Percentiles rank a stretch among this genome's conserved stretches.
These are phyloP conservation scores for Agrochola circellaris DNA, from an alignment of 2,888 invertebrate genomes.

Conservation along the genomic window DNA sequence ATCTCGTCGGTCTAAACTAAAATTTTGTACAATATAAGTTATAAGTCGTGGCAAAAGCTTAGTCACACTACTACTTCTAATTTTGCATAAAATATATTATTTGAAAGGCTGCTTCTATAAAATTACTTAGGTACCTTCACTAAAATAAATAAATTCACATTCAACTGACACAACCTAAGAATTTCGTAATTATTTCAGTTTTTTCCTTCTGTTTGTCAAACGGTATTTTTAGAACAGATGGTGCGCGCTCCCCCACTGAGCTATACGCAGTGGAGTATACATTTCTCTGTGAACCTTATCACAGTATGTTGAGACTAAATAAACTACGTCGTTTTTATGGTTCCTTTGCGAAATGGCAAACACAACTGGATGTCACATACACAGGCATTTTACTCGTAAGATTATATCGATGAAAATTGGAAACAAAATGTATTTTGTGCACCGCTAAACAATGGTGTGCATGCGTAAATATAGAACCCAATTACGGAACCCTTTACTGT, in stretches of 20 bases:
- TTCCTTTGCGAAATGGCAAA: not conserved
- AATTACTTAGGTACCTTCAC: not conserved
- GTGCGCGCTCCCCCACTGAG: conserved; percentile 26
- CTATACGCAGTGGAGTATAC: not conserved
- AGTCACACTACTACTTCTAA: not conserved
- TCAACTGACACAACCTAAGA: not conserved
- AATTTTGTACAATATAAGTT: not conserved
- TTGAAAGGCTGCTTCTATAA: not conserved
- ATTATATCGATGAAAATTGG: not conserved
- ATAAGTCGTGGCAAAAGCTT: not conserved
- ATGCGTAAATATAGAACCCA: not conserved
- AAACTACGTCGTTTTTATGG: not conserved
- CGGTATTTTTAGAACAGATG: conserved; percentile 33
- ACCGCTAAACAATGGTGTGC: not conserved
- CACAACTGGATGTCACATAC: not conserved
- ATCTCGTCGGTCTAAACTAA: not conserved
- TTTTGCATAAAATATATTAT: not conserved
- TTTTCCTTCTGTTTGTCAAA: not conserved
- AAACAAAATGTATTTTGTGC: not conserved
- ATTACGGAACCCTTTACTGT: too few relatives aligned
- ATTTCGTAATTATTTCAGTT: not conserved
- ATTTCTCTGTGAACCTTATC: not conserved
- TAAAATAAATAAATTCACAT: not conserved
- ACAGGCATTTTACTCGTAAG: not conserved
- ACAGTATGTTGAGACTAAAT: not conserved